Percentiles rank a stretch among this genome's conserved stretches.
phyloP scores from a whole-genome alignment of 2,113 vertebrate species.

The Anarhynchus alexandrinus region DNA sequence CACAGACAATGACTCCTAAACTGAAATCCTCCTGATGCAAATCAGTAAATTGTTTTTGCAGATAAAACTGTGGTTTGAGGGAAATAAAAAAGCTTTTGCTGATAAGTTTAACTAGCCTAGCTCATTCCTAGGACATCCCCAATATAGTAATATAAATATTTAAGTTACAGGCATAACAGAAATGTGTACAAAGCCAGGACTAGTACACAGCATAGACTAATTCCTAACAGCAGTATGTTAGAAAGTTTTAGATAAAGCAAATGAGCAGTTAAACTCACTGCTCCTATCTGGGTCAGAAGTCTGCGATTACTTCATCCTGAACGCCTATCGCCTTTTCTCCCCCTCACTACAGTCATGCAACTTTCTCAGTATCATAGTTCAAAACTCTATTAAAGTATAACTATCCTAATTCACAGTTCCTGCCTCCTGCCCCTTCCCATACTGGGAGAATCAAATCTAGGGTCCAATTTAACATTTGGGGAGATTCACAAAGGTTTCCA shows the following conservation, averaged over 20 bases:
- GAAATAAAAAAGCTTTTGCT: background rate
- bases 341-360: background rate
- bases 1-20: background rate
- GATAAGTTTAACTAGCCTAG: background rate
- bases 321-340: background rate
- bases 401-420: background rate
- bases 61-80: background rate
- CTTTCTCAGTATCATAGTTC: background rate
- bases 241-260: background rate
- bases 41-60: background rate
- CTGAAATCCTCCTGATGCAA: background rate
- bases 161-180: background rate
- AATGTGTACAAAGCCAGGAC: background rate
- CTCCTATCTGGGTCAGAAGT: background rate
- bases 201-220: background rate
- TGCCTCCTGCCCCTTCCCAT: background rate
- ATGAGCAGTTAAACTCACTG: background rate
- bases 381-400: background rate
- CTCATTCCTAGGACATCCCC: background rate
- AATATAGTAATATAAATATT: background rate
- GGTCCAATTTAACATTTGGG: background rate
- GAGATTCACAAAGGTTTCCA: background rate
- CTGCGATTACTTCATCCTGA: background rate
- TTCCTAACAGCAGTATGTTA: background rate
- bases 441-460: background rate